Evolutionary conservation across 2,797 vertebrate species (phyloP), one percentile per base, ranked within the genome.

Genomic region (Adrianichthys oophorus): DNA sequence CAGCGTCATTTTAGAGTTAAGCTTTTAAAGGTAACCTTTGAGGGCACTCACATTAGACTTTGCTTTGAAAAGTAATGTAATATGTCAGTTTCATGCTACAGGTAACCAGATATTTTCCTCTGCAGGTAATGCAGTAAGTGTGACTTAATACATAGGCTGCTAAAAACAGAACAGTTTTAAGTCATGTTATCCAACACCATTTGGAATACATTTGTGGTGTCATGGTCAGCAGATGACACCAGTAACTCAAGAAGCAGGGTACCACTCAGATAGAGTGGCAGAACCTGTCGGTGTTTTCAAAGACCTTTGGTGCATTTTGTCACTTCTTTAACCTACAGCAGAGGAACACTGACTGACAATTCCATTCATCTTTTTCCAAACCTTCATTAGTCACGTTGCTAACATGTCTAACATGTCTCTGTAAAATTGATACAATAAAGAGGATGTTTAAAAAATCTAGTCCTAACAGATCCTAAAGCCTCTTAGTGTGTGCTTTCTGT

Each of bases 381-480:
- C 74, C 78, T 69, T 71, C 62, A 73, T 86, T 89, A 91, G 90
- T 89, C 90, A 85, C 79, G 26, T 84, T 67, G 87, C 90, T 90
- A 90, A 87, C 82, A 84, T 80, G 66, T 86, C 77, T 86, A 84
- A n/a, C n/a, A n/a, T 46, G 19, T 47, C 15, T 37, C 14, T 21
- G 54, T 26, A 6, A 26, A 26, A 26, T 26, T 26, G 24, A 26
- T 26, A 6, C 4, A 26, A 26, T 26, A 4, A 26, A 26, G 6
- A 32, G 1, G 8, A 32, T 32, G 29, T 32, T 2, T 18, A 40
- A 26, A 40, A 40, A 19, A 29, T 19, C 19, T 15, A 2, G 19
- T n/a, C 17, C 43, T 47, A 17, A 32, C 1, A 8, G 7, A 32
- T 7, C 29, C 29, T 7, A 32, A 12, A 32, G 29, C 29, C 29